Conservation (phyloP, 2,888 invertebrate genomes). For the Amorpha juglandis region DNA sequence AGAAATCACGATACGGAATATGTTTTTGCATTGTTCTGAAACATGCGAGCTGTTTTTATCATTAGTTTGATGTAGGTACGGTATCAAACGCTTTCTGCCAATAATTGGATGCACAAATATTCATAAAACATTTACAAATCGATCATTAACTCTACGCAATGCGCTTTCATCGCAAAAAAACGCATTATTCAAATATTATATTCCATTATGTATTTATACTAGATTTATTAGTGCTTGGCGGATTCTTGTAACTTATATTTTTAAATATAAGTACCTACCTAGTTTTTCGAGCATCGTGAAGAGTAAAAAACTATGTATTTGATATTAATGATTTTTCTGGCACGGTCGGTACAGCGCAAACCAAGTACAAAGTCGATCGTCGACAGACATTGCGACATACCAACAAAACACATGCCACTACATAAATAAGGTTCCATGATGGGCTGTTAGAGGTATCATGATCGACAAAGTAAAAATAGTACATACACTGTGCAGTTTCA, state of each 20-base stretch:
- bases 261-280: no score
- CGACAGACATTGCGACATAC: no score
- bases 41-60: conserved; percentile 9
- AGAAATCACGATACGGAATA: conserved; percentile 13
- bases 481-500: no score
- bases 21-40: neutral
- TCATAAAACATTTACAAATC: neutral
- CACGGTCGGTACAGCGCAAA: no score
- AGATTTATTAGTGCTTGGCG: neutral
- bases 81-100: neutral
- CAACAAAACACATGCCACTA: no score
- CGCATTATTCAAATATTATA: neutral
- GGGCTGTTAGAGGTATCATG: no score
- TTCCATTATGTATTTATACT: neutral
- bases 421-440: no score
- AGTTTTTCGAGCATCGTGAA: no score
- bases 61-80: neutral
- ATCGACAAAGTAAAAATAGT: no score
- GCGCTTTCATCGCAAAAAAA: neutral
- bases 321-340: no score
- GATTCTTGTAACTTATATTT: neutral
- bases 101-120: neutral
- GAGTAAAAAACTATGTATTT: no score
- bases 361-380: no score
- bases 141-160: neutral